Percentiles rank a stretch among this genome's conserved stretches.
Conservation (phyloP, 2,888 invertebrate genomes). For the Chironomus riparius region DNA sequence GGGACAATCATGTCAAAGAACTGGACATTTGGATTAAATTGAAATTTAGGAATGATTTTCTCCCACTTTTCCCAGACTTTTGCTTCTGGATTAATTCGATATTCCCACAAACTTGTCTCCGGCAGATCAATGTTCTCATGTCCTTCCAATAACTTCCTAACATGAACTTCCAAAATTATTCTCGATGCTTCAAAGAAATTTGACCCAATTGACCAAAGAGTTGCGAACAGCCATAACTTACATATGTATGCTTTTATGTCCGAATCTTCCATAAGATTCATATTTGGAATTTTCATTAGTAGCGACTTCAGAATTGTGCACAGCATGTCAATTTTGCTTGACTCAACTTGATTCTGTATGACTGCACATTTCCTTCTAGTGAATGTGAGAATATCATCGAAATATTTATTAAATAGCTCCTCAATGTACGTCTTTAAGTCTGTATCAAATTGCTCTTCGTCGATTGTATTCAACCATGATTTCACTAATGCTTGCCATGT, state of each 20-base stretch:
- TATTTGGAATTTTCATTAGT: conserved; percentile 52
- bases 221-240: conserved; percentile 72
- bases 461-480: conserved; percentile 59
- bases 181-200: conserved; percentile 64
- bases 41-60: conserved; percentile 64
- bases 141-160: conserved; percentile 61
- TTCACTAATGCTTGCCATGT: conserved; percentile 71
- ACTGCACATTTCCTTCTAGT: conserved; percentile 59
- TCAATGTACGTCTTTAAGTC: conserved; percentile 57
- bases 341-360: conserved; percentile 73
- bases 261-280: conserved; percentile 40
- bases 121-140: conserved; percentile 63
- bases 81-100: conserved; percentile 62
- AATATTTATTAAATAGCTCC: conserved; percentile 54
- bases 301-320: conserved; percentile 65
- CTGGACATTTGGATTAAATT: conserved; percentile 58
- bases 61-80: conserved; percentile 67
- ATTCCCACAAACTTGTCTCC: conserved; percentile 61
- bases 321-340: conserved; percentile 69
- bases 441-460: conserved; percentile 45
- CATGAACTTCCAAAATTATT: conserved; percentile 57
- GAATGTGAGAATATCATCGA: conserved; percentile 57
- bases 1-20: conserved; percentile 88
- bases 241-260: conserved; percentile 58
- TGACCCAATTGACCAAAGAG: conserved; percentile 80